Evolutionary conservation across 2,888 invertebrate species (phyloP), one percentile per base, ranked within the genome.

Genomic region (Netelia fuscicornis): DNA sequence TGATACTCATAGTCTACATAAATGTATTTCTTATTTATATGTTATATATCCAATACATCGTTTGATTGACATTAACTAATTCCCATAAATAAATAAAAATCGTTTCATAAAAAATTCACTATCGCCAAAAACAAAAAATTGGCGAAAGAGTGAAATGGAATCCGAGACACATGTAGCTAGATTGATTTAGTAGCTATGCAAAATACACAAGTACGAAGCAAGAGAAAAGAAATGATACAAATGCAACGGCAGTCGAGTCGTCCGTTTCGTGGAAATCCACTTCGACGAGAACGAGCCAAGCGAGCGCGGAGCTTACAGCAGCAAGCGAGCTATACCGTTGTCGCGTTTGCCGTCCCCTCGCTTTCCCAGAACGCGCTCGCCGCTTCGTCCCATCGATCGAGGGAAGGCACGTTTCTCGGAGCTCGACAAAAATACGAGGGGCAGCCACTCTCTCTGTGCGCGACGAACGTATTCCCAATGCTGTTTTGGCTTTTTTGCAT

Each of bases 251-350:
- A 11, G 37, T 37, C 37, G 37, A 37, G 37, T 37, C 37, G 54
- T 25, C 17, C 11, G 54, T 17, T 56, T 70, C 25, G 56, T 56
- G 70, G 30, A 70, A 70, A 70, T 70, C 30, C 54, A 70, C 54
- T 54, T 56, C 48, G 48, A 37, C 17, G 25, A n/a, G 52, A 30
- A 13, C 5, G 23, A 11, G 70, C 9, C 70, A 30, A 30, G 54
- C 58, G 52, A 20, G 48, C 13, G 25, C 37, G 37, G 37, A 37
- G 37, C 37, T 37, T 37, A n/a, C 30, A 25, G n/a, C 11, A 11
- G 48, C 68, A 20, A 54, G 9, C 48, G n/a, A 13, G 52, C 13
- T 52, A 52, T 13, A n/a, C 2, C n/a, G 56, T 56, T n/a, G 30
- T 37, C 13, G 30, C 64, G n/a, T 11, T n/a, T 44, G 44, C 17